Evolutionary conservation across 1,140 invertebrate genomes (phyloP).

Genomic region (Drosophila repleta): DNA sequence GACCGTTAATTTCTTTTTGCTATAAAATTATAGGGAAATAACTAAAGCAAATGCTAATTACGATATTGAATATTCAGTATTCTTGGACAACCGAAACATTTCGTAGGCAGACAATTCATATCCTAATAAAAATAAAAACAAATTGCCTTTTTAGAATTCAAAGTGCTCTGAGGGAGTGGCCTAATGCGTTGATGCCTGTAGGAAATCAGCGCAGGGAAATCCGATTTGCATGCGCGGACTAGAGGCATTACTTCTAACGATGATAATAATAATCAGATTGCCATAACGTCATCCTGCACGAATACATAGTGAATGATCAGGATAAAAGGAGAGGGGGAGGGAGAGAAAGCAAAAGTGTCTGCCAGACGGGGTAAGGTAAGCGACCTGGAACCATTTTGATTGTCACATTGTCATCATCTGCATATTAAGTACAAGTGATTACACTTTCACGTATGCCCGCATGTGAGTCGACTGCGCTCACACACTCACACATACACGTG

Average conservation of each 20-base stretch:
- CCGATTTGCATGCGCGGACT: conserved; percentile 28
- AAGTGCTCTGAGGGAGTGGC: conserved; percentile 39
- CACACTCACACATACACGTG: no score
- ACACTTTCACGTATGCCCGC: conserved; percentile 56
- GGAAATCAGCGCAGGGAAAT: conserved; percentile 45
- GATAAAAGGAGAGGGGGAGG: background rate
- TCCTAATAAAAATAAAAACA: conserved; percentile 66
- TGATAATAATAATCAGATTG: conserved; percentile 58
- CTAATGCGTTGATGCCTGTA: conserved; percentile 64
- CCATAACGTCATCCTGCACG: conserved; percentile 38
- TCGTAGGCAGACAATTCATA: conserved; percentile 49
- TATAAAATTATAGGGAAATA: no score
- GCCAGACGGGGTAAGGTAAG: conserved; percentile 33
- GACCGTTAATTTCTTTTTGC: no score
- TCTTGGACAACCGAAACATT: conserved; percentile 25
- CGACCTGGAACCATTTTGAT: conserved; percentile 78
- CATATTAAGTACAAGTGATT: conserved; percentile 82
- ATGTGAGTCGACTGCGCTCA: background rate
- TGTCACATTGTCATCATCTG: conserved; percentile 81
- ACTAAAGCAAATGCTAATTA: background rate
- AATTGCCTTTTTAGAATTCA: conserved; percentile 75
- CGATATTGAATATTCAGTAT: background rate
- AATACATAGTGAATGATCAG: conserved; percentile 1
- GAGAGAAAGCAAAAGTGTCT: conserved; percentile 12
- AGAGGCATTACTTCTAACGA: conserved; percentile 49